Evolutionary conservation across 2,797 vertebrate genomes (phyloP).

Genomic region (Malurus splendens): DNA sequence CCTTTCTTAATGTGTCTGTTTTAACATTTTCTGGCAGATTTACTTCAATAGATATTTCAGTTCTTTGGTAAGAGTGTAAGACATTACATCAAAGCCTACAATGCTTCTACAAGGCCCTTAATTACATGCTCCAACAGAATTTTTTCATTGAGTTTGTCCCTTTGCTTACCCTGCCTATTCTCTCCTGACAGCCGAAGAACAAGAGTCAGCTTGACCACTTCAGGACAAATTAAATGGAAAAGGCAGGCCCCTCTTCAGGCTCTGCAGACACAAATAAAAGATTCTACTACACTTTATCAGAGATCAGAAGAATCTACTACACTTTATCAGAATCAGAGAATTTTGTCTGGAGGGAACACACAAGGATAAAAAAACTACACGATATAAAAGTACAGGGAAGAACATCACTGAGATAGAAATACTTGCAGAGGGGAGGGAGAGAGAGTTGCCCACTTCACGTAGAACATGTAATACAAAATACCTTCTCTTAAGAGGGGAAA

Average conservation of each 20-base stretch:
- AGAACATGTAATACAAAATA: background rate
- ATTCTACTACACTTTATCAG: background rate
- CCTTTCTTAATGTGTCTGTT: background rate
- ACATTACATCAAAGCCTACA: background rate
- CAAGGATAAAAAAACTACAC: background rate
- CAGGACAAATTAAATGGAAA: background rate
- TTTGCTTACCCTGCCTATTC: background rate
- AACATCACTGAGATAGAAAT: background rate
- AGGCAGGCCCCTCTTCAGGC: background rate
- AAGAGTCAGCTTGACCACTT: background rate
- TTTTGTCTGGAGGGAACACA: slow-evolving; percentile 51
- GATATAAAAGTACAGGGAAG: background rate
- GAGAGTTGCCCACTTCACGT: slow-evolving; percentile 16
- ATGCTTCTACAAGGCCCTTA: background rate
- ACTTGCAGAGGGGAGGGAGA: background rate
- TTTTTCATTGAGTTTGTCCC: background rate
- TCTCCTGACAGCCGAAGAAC: background rate
- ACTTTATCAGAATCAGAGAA: background rate
- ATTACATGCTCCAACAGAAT: background rate
- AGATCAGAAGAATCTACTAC: background rate
- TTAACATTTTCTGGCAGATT: background rate
- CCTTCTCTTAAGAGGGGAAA: background rate
- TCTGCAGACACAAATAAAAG: background rate
- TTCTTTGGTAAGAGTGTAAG: background rate
- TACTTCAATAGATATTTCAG: background rate